Evolutionary conservation across 37 sponge, comb jelly and placozoan genomes (phyloP), one percentile per base, ranked within the genome.

Genomic region (Ianthella basta): DNA sequence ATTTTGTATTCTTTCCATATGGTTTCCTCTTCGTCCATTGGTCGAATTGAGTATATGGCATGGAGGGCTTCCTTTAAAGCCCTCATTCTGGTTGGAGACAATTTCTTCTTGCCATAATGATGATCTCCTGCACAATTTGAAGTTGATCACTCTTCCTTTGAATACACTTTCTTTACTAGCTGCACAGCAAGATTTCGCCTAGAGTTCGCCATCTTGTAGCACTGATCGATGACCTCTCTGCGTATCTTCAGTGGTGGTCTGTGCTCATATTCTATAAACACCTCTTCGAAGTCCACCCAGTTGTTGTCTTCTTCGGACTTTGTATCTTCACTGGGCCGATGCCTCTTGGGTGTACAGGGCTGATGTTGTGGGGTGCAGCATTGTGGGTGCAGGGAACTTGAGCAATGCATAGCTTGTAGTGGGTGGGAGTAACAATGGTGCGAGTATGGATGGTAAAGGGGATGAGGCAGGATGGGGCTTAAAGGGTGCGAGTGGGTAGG

Each of bases 61-160:
- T 4, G 40, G 6, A 12, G 8, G 54, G 78, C 78, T 19, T 0
- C 5, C 25, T 75, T 75, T 14, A 75, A 50, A n/a, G 78, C 78
- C 6, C 73, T 72, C 30, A 72, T 23, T 33, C 73, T 23, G 37
- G 33, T 24, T 19, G 53, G 78, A 20, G 78, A 75, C 54, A 75
- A 23, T 50, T 36, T 75, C 37, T 75, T 75, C 40, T 75, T 75
- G 19, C 25, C 25, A 50, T 75, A 75, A 0, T 50, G 54, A 14
- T 75, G 54, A 14, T 75, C 78, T 41, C 78, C 78, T 39, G 78
- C 53, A 75, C 78, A 75, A 23, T 75, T 75, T 21, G 78, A 75
- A 39, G 78, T 75, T 13, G 78, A 50, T 36, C 78, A 4, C 10
- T 75, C 78, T 23, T 5, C 8, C 78, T 50, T 24, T 25, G 78